Base-by-base conservation (phyloP, 2,113 vertebrate species). In the Pristiophorus japonicus region DNA sequence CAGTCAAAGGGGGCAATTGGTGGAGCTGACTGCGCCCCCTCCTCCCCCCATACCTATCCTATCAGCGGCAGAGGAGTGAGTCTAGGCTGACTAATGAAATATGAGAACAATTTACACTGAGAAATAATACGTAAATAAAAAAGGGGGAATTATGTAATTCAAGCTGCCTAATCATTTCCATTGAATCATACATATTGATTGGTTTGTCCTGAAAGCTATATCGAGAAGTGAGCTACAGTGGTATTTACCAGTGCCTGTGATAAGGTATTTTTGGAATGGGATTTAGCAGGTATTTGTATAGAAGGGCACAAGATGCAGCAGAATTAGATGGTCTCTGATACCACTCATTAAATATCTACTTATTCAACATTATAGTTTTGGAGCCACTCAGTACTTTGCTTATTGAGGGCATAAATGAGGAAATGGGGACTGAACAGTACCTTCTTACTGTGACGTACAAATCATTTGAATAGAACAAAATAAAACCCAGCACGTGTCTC, bases 91-190 rank as follows among this genome's bases (percentile, higher is more conserved):
- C n/a, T n/a, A n/a, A n/a, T n/a, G n/a, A n/a, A n/a, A n/a, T n/a
- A n/a, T n/a, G n/a, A n/a, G n/a, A n/a, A n/a, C n/a, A n/a, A n/a
- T n/a, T n/a, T n/a, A n/a, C n/a, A n/a, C 38, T 45, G 92, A 94
- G 92, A 66, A 94, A 94, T 67, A 67, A 67, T 67, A 94, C 11
- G 20, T 66, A 65, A 94, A 63, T 65, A 24, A 94, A 45, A 90
- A 45, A 30, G 10, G 65, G 27, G 7, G 92, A 94, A 67, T 67
- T 27, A 12, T 67, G 92, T 45, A 24, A 94, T 24, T 12, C 42
- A 66, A 67, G 63, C 91, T 67, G 27, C 24, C 92, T 27, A 45
- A 38, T 67, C 63, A 94, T 94, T 38, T 67, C 92, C 92, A 45
- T 45, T 70, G 65, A 22, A 3, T 12, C 22, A 94, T 45, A 67